Evolutionary conservation across 2,888 invertebrate genomes (phyloP), one percentile per base, ranked within the genome.

Genomic region (Tinea trinotella): DNA sequence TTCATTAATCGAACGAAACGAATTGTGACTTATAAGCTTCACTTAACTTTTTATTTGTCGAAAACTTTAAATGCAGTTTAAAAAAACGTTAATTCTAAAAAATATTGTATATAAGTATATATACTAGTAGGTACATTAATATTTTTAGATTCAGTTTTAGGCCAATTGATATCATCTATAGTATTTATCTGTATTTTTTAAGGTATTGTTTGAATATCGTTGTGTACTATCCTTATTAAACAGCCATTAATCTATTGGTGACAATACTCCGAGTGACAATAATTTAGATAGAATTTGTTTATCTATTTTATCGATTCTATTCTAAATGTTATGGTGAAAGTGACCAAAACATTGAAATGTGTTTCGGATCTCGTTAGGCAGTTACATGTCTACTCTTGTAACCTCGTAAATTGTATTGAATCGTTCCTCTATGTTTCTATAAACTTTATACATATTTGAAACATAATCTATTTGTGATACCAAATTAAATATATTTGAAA

Each of bases 1-100:
- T 72, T 73, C 74, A 76, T 76, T 79, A 78, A 79, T 78, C 76
- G 75, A 66, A 70, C 61, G 70, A 70, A 74, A 68, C 67, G 73
- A 69, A 74, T 66, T 15, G 50, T 22, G 50, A 50, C 24, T 50
- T 50, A 2, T 50, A 50, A 50, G 50, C 50, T 15, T 12, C 22
- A 50, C 24, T 22, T 50, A n/a, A n/a, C n/a, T n/a, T n/a, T n/a
- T n/a, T n/a, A 50, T 50, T 24, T 50, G n/a, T n/a, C 22, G 22
- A 24, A 22, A 24, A 19, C 9, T 7, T 17, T 2, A 46, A 46
- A 19, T 46, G 18, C 46, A 19, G 46, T 46, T 46, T 46, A 19
- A 19, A 46, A 19, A 46, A 19, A n/a, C n/a, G 40, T 40, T 40
- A 40, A 15, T 12, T 15, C 13, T 19, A 2, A 46, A 36, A 19